Evolutionary conservation across 2,113 vertebrate species (phyloP).

Genomic region (Elephantulus edwardii): DNA sequence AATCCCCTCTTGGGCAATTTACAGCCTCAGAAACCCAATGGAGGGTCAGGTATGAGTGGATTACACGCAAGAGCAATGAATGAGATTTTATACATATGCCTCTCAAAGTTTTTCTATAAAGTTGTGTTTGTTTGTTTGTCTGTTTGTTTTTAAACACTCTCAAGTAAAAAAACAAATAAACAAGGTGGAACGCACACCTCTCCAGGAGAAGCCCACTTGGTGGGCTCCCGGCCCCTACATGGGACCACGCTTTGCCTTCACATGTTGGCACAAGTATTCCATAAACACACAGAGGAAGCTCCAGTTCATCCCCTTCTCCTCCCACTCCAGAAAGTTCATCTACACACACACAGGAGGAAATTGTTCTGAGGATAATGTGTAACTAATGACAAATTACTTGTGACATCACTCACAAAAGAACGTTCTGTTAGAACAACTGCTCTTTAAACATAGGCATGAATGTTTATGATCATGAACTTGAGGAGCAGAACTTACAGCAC

Average conservation of each 20-base stretch:
- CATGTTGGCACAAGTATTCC: no score
- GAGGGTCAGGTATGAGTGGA: no score
- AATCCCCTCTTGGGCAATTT: no score
- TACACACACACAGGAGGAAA: not conserved
- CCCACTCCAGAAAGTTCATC: rapidly evolving
- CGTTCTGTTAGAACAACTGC: not conserved
- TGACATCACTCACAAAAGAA: not conserved
- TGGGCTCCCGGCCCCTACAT: not conserved
- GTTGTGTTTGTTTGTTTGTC: no score
- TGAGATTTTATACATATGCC: no score
- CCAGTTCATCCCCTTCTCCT: rapidly evolving
- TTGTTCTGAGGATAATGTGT: rapidly evolving
- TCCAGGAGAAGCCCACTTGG: not conserved
- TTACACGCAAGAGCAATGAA: no score
- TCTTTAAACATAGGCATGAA: not conserved
- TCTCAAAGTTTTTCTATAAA: no score
- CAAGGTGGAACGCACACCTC: not conserved
- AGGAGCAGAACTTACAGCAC: rapidly evolving
- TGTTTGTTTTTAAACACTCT: no score
- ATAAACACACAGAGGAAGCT: not conserved
- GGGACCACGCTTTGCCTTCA: not conserved
- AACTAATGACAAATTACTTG: not conserved
- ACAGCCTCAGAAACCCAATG: no score
- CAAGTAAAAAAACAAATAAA: no score
- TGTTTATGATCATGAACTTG: rapidly evolving